A percentile compares a stretch with the other conserved stretches of the same genome.
Evolutionary conservation across 2,888 invertebrate genomes (phyloP).

Genomic region (Spilarctia lutea): DNA sequence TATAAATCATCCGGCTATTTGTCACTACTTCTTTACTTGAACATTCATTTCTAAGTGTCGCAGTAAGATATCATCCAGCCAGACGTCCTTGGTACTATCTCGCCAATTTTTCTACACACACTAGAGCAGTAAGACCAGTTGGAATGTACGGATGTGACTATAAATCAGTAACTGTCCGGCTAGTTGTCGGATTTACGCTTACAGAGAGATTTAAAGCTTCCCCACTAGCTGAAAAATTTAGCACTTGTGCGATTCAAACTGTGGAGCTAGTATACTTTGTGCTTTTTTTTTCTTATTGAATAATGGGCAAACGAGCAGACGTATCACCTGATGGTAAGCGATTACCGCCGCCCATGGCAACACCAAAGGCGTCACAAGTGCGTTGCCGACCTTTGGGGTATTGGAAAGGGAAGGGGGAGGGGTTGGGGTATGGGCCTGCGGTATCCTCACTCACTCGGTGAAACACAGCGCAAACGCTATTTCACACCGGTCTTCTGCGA

Average conservation of each 20-base stretch:
- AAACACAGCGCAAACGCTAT: no score
- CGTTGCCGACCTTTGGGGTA: no score
- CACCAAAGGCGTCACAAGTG: no score
- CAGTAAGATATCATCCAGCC: constrained; percentile 8
- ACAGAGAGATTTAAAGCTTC: constrained; percentile 47
- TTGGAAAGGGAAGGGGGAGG: no score
- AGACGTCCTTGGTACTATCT: constrained; percentile 22
- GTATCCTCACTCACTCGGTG: no score
- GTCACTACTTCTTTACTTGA: not conserved
- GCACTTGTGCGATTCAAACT: constrained; percentile 9
- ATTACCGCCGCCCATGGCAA: no score
- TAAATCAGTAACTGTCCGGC: constrained; percentile 49
- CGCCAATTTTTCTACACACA: constrained; percentile 41
- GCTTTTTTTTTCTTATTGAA: no score
- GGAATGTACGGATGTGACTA: constrained; percentile 33
- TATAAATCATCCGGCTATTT: not conserved
- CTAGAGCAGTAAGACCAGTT: constrained; percentile 29
- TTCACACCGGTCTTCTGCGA: no score
- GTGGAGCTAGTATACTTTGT: not conserved
- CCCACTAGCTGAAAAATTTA: constrained; percentile 34
- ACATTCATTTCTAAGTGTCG: constrained; percentile 12
- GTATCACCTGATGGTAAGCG: no score
- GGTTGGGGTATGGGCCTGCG: no score
- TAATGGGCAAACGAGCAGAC: no score
- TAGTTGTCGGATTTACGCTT: constrained; percentile 12